phyloP scores from a whole-genome alignment of 2,888 invertebrate genomes.

The Meloe dianella region DNA sequence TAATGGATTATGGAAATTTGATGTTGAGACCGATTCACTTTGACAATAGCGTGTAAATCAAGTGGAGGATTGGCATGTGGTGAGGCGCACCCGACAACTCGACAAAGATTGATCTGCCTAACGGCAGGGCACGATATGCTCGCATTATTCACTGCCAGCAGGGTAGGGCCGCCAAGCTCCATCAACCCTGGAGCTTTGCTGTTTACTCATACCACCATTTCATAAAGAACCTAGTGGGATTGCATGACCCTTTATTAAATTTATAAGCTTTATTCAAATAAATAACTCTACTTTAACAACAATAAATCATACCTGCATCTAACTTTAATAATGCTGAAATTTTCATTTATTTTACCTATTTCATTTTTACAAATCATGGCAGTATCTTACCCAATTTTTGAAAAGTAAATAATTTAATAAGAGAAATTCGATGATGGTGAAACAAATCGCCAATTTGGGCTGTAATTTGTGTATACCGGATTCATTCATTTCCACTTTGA shows the following conservation, averaged over 20 bases:
- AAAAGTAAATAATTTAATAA: neutral
- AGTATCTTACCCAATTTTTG: neutral
- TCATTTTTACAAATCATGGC: neutral
- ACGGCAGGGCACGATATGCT: conserved; percentile 53
- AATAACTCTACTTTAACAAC: neutral
- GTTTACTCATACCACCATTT: conserved; percentile 12
- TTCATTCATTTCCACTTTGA: conserved; percentile 40
- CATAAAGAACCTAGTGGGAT: conserved; percentile 13
- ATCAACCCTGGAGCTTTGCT: conserved; percentile 37
- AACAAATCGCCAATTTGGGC: conserved; percentile 23
- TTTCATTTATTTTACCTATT: neutral
- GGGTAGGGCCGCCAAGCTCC: conserved; percentile 37
- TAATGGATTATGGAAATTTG: conserved; percentile 50
- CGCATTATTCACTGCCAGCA: conserved; percentile 54
- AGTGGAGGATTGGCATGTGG: conserved; percentile 56
- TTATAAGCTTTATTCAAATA: conserved; percentile 11
- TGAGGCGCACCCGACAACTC: conserved; percentile 50
- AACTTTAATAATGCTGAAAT: neutral
- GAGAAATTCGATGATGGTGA: neutral
- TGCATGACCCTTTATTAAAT: conserved; percentile 12
- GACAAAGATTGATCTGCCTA: conserved; percentile 53
- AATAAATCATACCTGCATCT: neutral
- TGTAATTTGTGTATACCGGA: conserved; percentile 37
- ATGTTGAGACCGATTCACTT: conserved; percentile 40
- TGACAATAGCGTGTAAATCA: conserved; percentile 52